Evolutionary conservation across 2,888 invertebrate genomes (phyloP), one percentile per base, ranked within the genome.

Genomic region (Opisthograptis luteolata): DNA sequence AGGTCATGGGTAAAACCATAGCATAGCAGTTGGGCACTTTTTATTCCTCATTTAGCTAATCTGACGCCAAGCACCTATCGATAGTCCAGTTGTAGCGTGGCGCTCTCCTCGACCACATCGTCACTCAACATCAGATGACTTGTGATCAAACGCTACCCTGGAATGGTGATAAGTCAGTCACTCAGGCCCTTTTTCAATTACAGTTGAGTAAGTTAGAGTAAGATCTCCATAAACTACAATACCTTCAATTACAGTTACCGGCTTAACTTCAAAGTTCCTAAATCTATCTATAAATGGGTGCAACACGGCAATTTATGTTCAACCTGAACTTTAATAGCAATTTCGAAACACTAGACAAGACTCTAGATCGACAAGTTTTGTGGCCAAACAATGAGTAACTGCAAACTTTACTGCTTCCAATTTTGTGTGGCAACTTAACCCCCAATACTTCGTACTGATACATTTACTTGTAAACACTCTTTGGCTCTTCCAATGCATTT

Each of bases 251-350:
- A 19, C 13, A 22, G 8, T 37, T 6, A 34, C 15, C 10, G 35
- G 34, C 24, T 34, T n/a, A 6, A 19, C 24, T 20, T n/a, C n/a
- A n/a, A n/a, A n/a, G n/a, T n/a, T n/a, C 22, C 56, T 72, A 68
- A 66, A 73, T 74, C 67, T 65, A 46, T 58, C 55, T 67, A 72
- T 61, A 74, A 72, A 68, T 67, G 69, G 70, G 64, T 71, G 71
- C 70, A 70, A 70, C 75, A 59, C 47, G 40, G 61, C 68, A 70
- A 79, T 81, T 78, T 81, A 80, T 76, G 68, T 58, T 51, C 64
- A 55, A 69, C 55, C 71, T 84, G 81, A 83, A 81, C 82, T 84
- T 82, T 83, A 27, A 1, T 66, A 68, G 63, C n/a, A n/a, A n/a
- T 70, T 70, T 60, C 66, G 49, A 62, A 67, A 68, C 64, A 60